Percentiles rank a stretch among this genome's conserved stretches.
Evolutionary conservation across 2,888 invertebrate species (phyloP).

Genomic region (Brenthis ino): DNA sequence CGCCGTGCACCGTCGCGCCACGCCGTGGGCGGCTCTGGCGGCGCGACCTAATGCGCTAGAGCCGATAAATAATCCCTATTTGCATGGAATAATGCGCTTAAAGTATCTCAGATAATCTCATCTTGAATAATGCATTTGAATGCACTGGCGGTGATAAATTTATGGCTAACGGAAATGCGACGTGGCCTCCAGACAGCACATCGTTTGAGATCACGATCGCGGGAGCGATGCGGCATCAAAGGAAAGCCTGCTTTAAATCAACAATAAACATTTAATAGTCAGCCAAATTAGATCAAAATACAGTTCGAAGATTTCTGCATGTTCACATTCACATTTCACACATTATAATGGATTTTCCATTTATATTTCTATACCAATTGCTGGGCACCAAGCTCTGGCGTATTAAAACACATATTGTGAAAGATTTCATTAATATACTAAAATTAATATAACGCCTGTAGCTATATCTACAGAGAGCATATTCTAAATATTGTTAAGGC

Average conservation of each 20-base stretch:
- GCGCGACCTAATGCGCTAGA: constrained; percentile 12
- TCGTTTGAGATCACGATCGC: constrained; percentile 17
- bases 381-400: too few species aligned
- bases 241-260: constrained; percentile 4
- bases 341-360: too few species aligned
- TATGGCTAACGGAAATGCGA: constrained; percentile 25
- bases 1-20: background rate
- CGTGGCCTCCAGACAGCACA: constrained; percentile 26
- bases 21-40: constrained; percentile 32
- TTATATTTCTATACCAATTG: too few species aligned
- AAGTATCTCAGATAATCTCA: constrained; percentile 21
- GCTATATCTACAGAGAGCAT: too few species aligned
- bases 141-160: constrained; percentile 16
- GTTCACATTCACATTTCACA: too few species aligned
- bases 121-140: constrained; percentile 29
- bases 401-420: background rate
- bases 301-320: too few species aligned
- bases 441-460: too few species aligned
- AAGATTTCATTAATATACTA: background rate
- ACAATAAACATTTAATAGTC: constrained; percentile 3
- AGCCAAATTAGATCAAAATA: background rate
- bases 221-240: constrained; percentile 22
- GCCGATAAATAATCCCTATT: constrained; percentile 20
- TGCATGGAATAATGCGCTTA: constrained; percentile 17
- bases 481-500: too few species aligned